Base-by-base conservation (phyloP, 1,140 invertebrate species). In the Ephestia elutella region DNA sequence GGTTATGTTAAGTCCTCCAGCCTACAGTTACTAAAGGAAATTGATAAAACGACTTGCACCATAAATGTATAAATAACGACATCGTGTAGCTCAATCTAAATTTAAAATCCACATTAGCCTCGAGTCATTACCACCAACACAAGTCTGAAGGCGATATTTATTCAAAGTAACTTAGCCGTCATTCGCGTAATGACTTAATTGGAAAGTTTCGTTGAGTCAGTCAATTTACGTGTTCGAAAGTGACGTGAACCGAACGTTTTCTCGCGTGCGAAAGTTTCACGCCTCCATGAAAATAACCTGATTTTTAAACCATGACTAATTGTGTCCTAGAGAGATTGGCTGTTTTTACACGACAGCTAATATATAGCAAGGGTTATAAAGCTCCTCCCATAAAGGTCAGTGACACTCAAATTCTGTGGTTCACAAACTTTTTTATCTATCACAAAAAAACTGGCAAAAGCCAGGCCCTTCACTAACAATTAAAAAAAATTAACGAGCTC, bases 101-200 rank as follows among this genome's bases (percentile, higher is more conserved):
- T 32, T 32, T 11, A 5, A 44, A 44, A 4, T 25, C 11, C 50
- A 53, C 25, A 20, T 15, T 60, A 55, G 18, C 21, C 38, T 5
- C 35, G 15, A 51, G 58, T 59, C 59, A 66, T 66, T 66, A 68
- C 51, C 56, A 57, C 53, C 50, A 48, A 65, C 62, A 65, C 57
- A 62, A 64, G 49, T 48, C 59, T 53, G 25, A 1, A 18, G 56
- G 59, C 56, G 51, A 63, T 73, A 70, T 72, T 69, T 70, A 73
- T 71, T 70, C 65, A 71, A 66, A 70, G 63, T 66, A 68, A 69
- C 63, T 68, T 68, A 65, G 65, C 62, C 65, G 71, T 73, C 72
- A 73, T 75, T 72, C 70, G 59, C 59, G 58, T 79, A 82, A 82
- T 80, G 75, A 71, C 79, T 75, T 82, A 82, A 80, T 80, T 77